Evolutionary conservation across 2,797 vertebrate species (phyloP), one percentile per base, ranked within the genome.

Genomic region (Lacerta viridis): DNA sequence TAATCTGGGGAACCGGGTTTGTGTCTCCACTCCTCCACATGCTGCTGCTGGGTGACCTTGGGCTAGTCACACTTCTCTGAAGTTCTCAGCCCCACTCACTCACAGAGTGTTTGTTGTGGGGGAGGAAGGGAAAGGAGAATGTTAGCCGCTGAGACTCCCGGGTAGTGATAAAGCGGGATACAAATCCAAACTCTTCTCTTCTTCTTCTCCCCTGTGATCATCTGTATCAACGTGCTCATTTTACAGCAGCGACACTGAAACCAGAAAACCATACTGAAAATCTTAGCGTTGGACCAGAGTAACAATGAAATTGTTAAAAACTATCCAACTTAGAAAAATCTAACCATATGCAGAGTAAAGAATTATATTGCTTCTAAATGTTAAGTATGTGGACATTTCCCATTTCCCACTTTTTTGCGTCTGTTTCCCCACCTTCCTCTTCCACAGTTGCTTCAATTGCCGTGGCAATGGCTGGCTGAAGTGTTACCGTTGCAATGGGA

Each of bases 371-470:
- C 6, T 41, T 78, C 9, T 7, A 33, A 4, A n/a, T 77, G 39
- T 39, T 43, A 15, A 13, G 27, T 4, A 64, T 78, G 77, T 23
- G 78, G 18, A 8, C 17, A 15, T 39, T 27, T 66, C 5, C 11
- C 13, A 50, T 39, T 66, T 81, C 36, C 64, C n/a, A 13, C 6
- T 59, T 74, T 84, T 29, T 23, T n/a, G 77, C n/a, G 9, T 82
- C 5, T 69, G 10, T 20, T 83, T 29, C 43, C 50, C 41, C n/a
- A 9, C 33, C 29, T 18, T 55, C 39, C 20, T 33, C 46, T 9
- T 76, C n/a, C 27, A 59, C 10, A 89, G 90, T 36, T 91, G 90
- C 36, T 76, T 8, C 29, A 41, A 25, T 20, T 89, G 90, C 46
- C 23, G 3, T 43, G 39, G 87, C 77, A 72, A 55, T 36, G 87